Evolutionary conservation across 2,113 vertebrate species (phyloP), one percentile per base, ranked within the genome.

Genomic region (Paradoxurus hermaphroditus): DNA sequence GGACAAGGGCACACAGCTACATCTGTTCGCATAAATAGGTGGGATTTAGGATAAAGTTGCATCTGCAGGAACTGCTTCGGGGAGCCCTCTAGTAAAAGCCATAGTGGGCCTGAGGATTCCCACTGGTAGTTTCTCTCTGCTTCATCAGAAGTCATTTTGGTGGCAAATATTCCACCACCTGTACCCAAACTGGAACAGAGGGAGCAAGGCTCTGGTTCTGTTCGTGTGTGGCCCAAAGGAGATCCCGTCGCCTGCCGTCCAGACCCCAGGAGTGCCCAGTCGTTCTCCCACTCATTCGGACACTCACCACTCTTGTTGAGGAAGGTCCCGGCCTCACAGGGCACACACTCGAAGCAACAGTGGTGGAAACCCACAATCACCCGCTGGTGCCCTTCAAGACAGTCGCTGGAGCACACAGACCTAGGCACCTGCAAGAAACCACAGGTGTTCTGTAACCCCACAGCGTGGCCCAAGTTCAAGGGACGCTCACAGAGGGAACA

Each of bases 331-430:
- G 97, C 34, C 0, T 96, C 97, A 94, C 99, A 99, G 63, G 98
- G 87, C 49, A 97, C 36, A 2, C 99, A 99, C 7, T 84, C 88
- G 34, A 99, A 99, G 95, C 99, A 99, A 84, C 99, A 99, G 4
- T 79, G 96, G 82, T 99, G 98, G 39, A 29, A 87, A 49, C 96
- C 98, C 31, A 36, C 18, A 31, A 88, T 96, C 75, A 98, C 94
- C 49, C 89, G 85, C 95, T 72, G 96, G 53, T 98, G 79, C 18
- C 99, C 98, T 0, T 92, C 73, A 0, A 12, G 46, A 21, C 98
- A 99, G 86, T 97, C 85, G 18, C 46, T 0, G 0, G 98, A 98
- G 88, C 99, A 99, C 91, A 98, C 25, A 0, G 98, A 99, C 14
- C 0, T 6, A 4, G 99, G 98, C 53, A 98, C 97, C 99, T 99